These are phyloP conservation scores for Portunus trituberculatus DNA, from an alignment of 1,140 invertebrate genomes.

Conservation along the genomic window DNA sequence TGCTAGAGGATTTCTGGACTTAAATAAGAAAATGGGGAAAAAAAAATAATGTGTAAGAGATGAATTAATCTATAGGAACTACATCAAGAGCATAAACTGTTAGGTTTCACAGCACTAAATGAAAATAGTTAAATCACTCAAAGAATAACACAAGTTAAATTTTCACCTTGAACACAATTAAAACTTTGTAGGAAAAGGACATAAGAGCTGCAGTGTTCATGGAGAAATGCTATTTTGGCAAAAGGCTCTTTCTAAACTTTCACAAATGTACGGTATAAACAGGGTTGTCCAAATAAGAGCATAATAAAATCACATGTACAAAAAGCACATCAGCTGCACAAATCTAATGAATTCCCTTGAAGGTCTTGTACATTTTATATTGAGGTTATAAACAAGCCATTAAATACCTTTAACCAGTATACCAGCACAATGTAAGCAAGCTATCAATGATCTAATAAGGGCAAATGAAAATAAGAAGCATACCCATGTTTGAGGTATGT, in stretches of 20 bases:
- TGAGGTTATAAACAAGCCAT: no score
- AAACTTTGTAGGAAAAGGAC: background rate
- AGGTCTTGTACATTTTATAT: no score
- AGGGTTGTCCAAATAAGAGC: background rate
- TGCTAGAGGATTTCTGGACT: constrained; percentile 33
- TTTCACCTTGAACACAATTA: background rate
- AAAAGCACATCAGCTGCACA: background rate
- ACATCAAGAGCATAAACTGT: constrained; percentile 4
- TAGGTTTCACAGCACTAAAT: constrained; percentile 21
- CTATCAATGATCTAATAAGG: no score
- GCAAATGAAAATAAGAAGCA: no score
- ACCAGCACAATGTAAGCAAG: no score
- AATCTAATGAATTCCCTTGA: no score
- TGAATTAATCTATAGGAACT: background rate
- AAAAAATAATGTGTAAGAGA: constrained; percentile 49
- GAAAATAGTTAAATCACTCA: background rate
- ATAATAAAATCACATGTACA: background rate
- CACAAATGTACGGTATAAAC: background rate
- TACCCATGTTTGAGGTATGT: no score
- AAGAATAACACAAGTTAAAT: background rate
- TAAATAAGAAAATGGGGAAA: constrained; percentile 38
- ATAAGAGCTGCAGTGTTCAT: background rate
- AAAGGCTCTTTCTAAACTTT: background rate
- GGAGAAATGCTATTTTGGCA: background rate
- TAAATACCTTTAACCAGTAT: no score